Evolutionary conservation across 2,888 invertebrate species (phyloP).

Genomic region (Helobdella robusta): DNA sequence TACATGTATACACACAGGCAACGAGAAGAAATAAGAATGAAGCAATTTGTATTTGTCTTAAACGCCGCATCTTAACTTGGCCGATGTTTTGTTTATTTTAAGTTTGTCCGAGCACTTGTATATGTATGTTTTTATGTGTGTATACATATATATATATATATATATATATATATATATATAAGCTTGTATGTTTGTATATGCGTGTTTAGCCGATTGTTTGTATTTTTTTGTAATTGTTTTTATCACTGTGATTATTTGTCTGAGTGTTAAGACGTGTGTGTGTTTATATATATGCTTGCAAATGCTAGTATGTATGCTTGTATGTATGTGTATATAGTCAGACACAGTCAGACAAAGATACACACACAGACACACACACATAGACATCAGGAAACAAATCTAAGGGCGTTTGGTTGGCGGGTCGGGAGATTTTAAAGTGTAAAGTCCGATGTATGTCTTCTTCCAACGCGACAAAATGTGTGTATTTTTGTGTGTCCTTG

Average conservation of each 20-base stretch:
- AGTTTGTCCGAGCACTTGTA: neutral
- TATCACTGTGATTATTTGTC: conserved; percentile 1
- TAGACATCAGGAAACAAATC: too few relatives aligned
- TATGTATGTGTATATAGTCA: conserved; percentile 11
- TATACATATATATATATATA: neutral
- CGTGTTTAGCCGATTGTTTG: conserved; percentile 6
- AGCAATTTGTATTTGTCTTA: too few relatives aligned
- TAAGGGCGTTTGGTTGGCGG: too few relatives aligned
- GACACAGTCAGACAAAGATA: too few relatives aligned
- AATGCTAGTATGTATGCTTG: conserved; percentile 7
- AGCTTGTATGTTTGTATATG: conserved; percentile 5
- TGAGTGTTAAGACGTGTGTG: conserved; percentile 7
- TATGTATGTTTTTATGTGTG: neutral
- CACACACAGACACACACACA: too few relatives aligned
- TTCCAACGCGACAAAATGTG: too few relatives aligned
- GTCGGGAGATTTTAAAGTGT: too few relatives aligned
- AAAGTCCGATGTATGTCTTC: too few relatives aligned
- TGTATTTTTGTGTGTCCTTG: too few relatives aligned
- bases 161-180: neutral
- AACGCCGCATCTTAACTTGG: too few relatives aligned
- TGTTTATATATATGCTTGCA: conserved; percentile 3
- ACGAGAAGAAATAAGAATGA: too few relatives aligned
- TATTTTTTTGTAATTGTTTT: conserved; percentile 10
- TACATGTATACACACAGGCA: too few relatives aligned
- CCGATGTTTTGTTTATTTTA: neutral